Evolutionary conservation across 2,797 vertebrate genomes (phyloP), one percentile per base, ranked within the genome.

Genomic region (Aphelocoma californica): DNA sequence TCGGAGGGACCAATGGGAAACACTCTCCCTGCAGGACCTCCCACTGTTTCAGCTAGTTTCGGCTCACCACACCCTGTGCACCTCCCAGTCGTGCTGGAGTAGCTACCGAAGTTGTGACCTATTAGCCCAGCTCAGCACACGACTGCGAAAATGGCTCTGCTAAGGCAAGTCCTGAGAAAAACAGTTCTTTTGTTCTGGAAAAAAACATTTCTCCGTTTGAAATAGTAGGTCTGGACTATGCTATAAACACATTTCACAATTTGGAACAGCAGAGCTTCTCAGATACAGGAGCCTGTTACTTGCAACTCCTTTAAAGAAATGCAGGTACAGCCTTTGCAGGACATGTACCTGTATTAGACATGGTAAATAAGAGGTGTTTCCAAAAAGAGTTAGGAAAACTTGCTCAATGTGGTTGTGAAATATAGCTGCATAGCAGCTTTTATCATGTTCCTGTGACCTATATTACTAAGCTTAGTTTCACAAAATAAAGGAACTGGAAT

Each of bases 1-100:
- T 19, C 10, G 0, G 2, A 54, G 19, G 16, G 1, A 5, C 11
- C 5, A 10, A 6, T 18, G 2, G 20, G 65, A 78, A 89, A 50
- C 60, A 25, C 38, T 26, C 21, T 36, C 29, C 2, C 1, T 21
- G 48, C 61, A 66, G 18, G 25, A 34, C 18, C 42, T 24, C 40
- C 2, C 19, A 8, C 6, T 19, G 32, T 53, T 89, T 34, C 48
- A 64, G 34, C 23, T 19, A 18, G 14, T 42, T 24, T 53, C 0
- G 0, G 26, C 57, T 83, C 69, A 58, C 14, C 62, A 34, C 14
- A 10, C 6, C 5, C 36, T 16, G 16, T 50, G 65, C 42, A 50
- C 34, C 32, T 45, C 31, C 18, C 19, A 62, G 45, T 18, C 1
- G 2, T 31, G 19, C 50, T 50, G 69, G 14, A 57, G 45, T 6